phyloP scores from a whole-genome alignment of 2,113 vertebrate genomes.

The Pluvianellus socialis region DNA sequence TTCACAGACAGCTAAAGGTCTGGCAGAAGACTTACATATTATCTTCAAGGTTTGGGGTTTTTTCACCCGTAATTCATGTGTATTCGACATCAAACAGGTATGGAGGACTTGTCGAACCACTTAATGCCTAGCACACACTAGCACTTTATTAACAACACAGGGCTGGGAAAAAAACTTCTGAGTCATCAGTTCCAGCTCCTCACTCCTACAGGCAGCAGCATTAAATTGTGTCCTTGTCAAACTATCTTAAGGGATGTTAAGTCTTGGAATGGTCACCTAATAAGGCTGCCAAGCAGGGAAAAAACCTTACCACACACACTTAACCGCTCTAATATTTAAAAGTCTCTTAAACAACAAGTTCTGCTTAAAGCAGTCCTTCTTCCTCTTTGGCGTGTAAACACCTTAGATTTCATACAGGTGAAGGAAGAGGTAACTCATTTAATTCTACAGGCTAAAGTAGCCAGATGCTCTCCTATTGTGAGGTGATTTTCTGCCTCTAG shows the following conservation, averaged over 20 bases:
- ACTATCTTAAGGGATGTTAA: neutral
- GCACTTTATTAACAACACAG: neutral
- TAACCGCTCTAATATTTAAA: neutral
- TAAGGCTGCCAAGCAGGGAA: neutral
- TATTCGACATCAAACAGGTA: neutral
- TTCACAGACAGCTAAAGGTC: neutral
- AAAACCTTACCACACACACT: neutral
- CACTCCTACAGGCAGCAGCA: neutral
- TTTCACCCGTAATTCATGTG: neutral
- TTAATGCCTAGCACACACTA: neutral
- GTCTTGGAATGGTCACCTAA: neutral
- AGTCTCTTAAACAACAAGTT: neutral
- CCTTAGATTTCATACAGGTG: neutral
- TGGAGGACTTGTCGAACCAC: neutral
- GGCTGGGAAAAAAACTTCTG: slow-evolving; percentile 4
- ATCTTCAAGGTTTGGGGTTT: neutral
- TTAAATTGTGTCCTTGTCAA: neutral
- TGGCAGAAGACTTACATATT: neutral
- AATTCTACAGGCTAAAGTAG: neutral
- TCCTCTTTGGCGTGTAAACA: neutral
- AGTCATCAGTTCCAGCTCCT: neutral
- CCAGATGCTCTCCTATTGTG: neutral
- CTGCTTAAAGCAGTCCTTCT: neutral
- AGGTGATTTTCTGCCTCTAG: neutral
- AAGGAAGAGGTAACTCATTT: neutral